These are phyloP conservation scores for Zosterops lateralis DNA, from an alignment of 2,113 vertebrate species.

Conservation along the genomic window DNA sequence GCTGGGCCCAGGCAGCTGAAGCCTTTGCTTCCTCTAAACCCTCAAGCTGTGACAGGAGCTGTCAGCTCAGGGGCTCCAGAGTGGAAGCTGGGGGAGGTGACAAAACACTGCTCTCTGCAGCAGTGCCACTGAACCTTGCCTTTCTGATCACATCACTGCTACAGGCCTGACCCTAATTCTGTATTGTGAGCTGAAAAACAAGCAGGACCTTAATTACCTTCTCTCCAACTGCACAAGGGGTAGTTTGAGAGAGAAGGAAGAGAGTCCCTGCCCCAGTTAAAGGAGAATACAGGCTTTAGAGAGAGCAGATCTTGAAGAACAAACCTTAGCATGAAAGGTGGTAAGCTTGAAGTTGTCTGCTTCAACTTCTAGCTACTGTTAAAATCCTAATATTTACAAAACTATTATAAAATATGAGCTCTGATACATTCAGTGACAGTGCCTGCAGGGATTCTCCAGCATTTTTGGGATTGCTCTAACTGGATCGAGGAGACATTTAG, in stretches of 20 bases:
- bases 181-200: not conserved
- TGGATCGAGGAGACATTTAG: not conserved
- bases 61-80: not conserved
- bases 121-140: not conserved
- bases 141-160: not conserved
- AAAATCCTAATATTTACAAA: not conserved
- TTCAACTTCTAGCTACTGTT: not conserved
- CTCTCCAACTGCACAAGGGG: not conserved
- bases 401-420: not conserved
- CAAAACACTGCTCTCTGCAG: not conserved
- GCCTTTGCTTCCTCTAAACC: not conserved
- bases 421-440: not conserved
- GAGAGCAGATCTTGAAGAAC: not conserved
- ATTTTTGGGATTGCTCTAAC: not conserved
- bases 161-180: not conserved
- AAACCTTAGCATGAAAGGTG: not conserved
- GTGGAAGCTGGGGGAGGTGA: not conserved
- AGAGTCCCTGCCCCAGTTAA: not conserved
- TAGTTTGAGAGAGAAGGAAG: not conserved
- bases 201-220: not conserved
- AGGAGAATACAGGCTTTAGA: not conserved
- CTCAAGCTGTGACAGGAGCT: not conserved
- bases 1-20: not conserved
- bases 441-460: not conserved
- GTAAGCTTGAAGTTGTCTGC: not conserved